Base-by-base conservation (phyloP, 2,113 vertebrate species). In the Phaethornis superciliosus region DNA sequence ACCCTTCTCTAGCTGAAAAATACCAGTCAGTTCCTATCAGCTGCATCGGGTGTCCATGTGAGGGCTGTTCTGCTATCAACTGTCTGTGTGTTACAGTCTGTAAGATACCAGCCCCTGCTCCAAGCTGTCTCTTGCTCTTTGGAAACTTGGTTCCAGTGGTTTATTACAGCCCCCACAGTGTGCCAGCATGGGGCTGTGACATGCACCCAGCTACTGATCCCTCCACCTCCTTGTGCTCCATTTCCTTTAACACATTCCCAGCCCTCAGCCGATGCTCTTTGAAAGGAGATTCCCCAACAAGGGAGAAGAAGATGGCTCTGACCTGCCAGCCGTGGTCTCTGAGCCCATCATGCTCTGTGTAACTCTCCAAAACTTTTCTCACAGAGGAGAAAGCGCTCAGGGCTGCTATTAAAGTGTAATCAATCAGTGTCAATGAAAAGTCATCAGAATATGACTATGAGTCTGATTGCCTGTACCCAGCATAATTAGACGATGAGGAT, bases 341-440 rank as follows among this genome's bases (percentile, higher is more conserved):
- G 1, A 62, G 51, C 58, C 44, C 7, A 1, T 9, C 3, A 11
- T 4, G 19, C 65, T 84, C 18, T 0, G 35, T 28, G 22, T 47
- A 70, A 42, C 51, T 81, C 83, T 52, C n/a, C 28, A 14, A 68
- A 96, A 80, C 58, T 46, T 47, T 42, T 56, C 77, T 87, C 55
- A 3, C 47, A 6, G 68, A 22, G 7, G n/a, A 76, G 59, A 24
- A 77, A 92, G 80, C 24, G 63, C 40, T 70, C 47, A 1, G 67
- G 63, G 82, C 58, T 33, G 72, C 6, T 37, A 77, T 94, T 96
- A 94, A 89, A 16, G 23, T 20, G 85, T 77, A 81, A 93, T 97
- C 80, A 92, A 90, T 97, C 95, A 94, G 70, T 65, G 68, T 46
- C 89, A 85, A 94, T 85, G 93, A 30, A 52, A 81, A 85, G 83